A percentile compares a stretch with the other conserved stretches of the same genome.
Evolutionary conservation across 1,140 invertebrate species (phyloP).

Genomic region (Chironomus striatipennis): DNA sequence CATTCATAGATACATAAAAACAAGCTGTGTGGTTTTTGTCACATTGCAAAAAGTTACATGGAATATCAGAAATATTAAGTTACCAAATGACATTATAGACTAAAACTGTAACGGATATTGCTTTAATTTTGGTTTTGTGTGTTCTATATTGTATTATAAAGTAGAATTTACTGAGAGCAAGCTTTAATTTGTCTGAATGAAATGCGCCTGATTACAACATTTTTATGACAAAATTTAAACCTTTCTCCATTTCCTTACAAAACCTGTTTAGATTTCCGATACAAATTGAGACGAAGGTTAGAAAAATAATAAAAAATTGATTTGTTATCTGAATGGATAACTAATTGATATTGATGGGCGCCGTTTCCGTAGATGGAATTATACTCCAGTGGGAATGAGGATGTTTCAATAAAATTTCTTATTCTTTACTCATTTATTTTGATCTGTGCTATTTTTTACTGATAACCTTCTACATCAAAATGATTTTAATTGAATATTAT

Average conservation of each 20-base stretch:
- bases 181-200: no score
- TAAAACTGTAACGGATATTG: background rate
- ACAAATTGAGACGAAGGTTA: background rate
- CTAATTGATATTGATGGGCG: conserved; percentile 21
- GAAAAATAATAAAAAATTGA: background rate
- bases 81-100: conserved; percentile 9
- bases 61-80: background rate
- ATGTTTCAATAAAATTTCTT: conserved; percentile 20
- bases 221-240: no score
- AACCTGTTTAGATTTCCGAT: no score
- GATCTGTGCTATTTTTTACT: background rate
- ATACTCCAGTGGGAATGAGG: background rate
- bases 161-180: no score
- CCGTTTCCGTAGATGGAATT: background rate
- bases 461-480: no score
- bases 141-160: no score
- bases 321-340: conserved; percentile 16
- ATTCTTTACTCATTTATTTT: background rate
- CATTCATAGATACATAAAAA: background rate
- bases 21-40: background rate
- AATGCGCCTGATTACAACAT: no score
- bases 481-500: background rate
- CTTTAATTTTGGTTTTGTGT: background rate
- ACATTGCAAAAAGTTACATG: background rate
- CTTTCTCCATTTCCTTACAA: no score